Conservation (phyloP, 2,888 invertebrate genomes). For the Coleophora deauratella region DNA sequence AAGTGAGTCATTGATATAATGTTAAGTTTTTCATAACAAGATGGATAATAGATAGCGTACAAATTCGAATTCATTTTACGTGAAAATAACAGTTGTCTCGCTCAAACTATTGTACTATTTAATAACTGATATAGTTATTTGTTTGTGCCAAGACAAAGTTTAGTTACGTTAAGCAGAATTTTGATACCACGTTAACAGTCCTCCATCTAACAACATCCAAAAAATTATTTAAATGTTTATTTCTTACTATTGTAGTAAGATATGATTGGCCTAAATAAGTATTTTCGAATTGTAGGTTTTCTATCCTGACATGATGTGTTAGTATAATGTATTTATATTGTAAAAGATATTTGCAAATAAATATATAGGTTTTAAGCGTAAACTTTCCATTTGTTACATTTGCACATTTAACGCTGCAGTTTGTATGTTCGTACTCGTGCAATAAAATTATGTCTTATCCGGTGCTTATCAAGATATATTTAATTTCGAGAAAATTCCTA, state of each 20-base stretch:
- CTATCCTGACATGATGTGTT: constrained; percentile 45
- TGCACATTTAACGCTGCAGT: constrained; percentile 29
- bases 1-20: constrained; percentile 24
- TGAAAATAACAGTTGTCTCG: constrained; percentile 25
- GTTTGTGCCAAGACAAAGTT: constrained; percentile 69
- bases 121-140: constrained; percentile 38
- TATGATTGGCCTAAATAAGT: constrained; percentile 63
- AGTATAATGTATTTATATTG: constrained; percentile 30
- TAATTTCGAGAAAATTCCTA: constrained; percentile 16
- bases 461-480: constrained; percentile 45
- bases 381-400: constrained; percentile 37
- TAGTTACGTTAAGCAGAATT: constrained; percentile 32
- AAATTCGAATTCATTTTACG: constrained; percentile 6
- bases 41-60: constrained; percentile 2
- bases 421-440: constrained; percentile 37
- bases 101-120: too few species aligned
- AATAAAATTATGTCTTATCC: constrained; percentile 41
- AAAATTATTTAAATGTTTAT: constrained; percentile 36
- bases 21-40: constrained; percentile 26
- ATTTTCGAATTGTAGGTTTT: constrained; percentile 60
- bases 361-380: constrained; percentile 20
- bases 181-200: constrained; percentile 23
- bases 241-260: constrained; percentile 34
- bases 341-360: constrained; percentile 23
- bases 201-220: too few species aligned